Evolutionary conservation across 1,140 invertebrate species (phyloP), one percentile per base, ranked within the genome.

Genomic region (Thaumetopoea pityocampa): DNA sequence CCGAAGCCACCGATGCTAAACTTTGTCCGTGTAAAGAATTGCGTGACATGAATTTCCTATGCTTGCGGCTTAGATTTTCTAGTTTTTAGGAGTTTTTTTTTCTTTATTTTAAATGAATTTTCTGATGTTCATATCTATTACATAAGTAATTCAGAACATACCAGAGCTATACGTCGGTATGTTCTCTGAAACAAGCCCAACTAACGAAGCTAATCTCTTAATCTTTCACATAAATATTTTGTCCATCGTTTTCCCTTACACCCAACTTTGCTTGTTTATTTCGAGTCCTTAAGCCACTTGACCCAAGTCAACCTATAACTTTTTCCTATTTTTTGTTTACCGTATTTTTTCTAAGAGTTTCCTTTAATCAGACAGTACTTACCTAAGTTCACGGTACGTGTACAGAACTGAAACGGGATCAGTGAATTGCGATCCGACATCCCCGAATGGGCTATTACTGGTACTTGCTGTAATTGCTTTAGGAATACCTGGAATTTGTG

Each of bases 1-100:
- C 37, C 38, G 42, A 42, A 38, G 37, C 38, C 45, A 58, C 37
- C 38, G 42, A 42, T 43, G 37, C 38, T 42, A 41, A 55, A 59
- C 46, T 54, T 63, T 45, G 32, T 16, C 18, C 19, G 18, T 38
- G 37, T n/a, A 38, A 52, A 52, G 43, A 53, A 47, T 47, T 36
- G 44, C 37, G 44, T 36, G 37, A 46, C 36, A 43, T 40, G 44
- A 30, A 35, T 50, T 37, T 20, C 28, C 10, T 29, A 20, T 27
- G 18, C 19, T 22, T 9, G 4, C n/a, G n/a, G n/a, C n/a, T n/a
- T n/a, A n/a, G n/a, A n/a, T n/a, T n/a, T 7, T 29, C 10, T 29
- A 40, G 11, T 20, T 40, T 37, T 29, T 7, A 20, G 7, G 7
- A 20, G 26, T 29, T 29, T 15, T n/a, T 19, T 35, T 35, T 11